A percentile compares a stretch with the other conserved stretches of the same genome.
Evolutionary conservation across 1,140 invertebrate genomes (phyloP).

Genomic region (Zaprionus lachaisei): DNA sequence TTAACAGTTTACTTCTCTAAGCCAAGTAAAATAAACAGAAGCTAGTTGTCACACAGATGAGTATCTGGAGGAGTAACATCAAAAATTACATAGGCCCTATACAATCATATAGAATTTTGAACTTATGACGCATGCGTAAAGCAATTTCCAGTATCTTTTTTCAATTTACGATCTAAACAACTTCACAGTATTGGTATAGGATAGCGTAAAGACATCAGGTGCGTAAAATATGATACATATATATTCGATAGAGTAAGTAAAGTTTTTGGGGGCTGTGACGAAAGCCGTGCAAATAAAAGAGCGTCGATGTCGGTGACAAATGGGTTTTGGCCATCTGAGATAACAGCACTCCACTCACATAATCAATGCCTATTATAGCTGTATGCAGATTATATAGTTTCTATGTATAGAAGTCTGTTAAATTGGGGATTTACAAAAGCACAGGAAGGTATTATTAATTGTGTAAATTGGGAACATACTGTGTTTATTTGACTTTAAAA

Average conservation of each 20-base stretch:
- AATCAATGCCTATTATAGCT: slow-evolving; percentile 1
- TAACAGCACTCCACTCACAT: slow-evolving; percentile 1
- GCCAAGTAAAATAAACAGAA: background rate
- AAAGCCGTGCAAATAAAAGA: slow-evolving; percentile 17
- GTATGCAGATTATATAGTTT: slow-evolving; percentile 12
- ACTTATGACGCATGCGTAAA: background rate
- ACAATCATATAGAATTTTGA: background rate
- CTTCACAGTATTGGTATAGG: slow-evolving; percentile 4
- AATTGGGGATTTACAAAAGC: slow-evolving; percentile 36
- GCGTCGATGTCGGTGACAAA: slow-evolving; percentile 22
- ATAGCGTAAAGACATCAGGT: background rate
- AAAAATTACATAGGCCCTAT: background rate
- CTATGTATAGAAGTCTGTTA: slow-evolving; percentile 5
- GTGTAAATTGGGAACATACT: slow-evolving; percentile 9
- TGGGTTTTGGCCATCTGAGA: slow-evolving; percentile 17
- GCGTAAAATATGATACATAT: background rate
- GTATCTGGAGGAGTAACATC: background rate
- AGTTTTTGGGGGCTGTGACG: slow-evolving; percentile 11
- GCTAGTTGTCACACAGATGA: background rate
- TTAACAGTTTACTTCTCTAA: background rate
- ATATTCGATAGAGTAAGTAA: background rate
- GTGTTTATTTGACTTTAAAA: background rate
- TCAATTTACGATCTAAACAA: background rate
- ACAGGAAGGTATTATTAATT: slow-evolving; percentile 37
- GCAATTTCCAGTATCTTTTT: background rate